A percentile compares a stretch with the other conserved stretches of the same genome.
phyloP scores from a whole-genome alignment of 2,888 invertebrate species.

The Coenonympha glycerion region DNA sequence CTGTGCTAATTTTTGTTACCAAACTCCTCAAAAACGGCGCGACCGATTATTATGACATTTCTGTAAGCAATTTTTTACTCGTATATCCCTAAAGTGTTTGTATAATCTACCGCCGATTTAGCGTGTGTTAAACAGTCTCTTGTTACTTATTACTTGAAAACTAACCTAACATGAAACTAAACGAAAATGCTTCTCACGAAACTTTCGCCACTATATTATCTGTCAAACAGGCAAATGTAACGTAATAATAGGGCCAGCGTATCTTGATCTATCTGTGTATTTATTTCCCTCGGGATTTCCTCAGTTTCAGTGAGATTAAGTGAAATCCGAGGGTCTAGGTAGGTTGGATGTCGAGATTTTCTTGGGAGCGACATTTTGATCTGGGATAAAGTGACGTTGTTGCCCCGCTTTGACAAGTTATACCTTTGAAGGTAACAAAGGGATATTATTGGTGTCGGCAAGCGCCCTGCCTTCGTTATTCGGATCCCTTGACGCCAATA shows the following conservation, averaged over 20 bases:
- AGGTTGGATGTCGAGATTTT: slow-evolving; percentile 41
- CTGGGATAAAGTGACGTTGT: slow-evolving; percentile 46
- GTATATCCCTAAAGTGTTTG: no score
- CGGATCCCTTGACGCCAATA: slow-evolving; percentile 5
- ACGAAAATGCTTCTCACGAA: slow-evolving; percentile 5
- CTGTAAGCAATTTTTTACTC: no score
- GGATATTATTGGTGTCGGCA: slow-evolving; percentile 16
- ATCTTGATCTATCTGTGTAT: slow-evolving; percentile 26
- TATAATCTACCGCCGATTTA: no score
- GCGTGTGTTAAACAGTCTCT: no score
- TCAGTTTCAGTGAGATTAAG: slow-evolving; percentile 25
- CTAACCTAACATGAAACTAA: slow-evolving; percentile 17
- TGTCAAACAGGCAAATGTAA: slow-evolving; percentile 37
- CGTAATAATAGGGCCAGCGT: slow-evolving; percentile 48
- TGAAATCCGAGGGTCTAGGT: slow-evolving; percentile 35
- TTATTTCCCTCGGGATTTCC: slow-evolving; percentile 10
- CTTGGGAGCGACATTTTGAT: slow-evolving; percentile 59
- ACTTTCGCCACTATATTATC: slow-evolving; percentile 12
- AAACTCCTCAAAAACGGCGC: no score
- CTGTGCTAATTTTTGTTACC: no score
- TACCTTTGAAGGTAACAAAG: slow-evolving; percentile 44
- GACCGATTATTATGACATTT: no score
- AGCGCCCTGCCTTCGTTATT: no score
- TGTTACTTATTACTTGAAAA: no score
- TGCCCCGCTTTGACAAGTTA: slow-evolving; percentile 59